phyloP scores from a whole-genome alignment of 2,888 invertebrate species.

The Meghimatium bilineatum region DNA sequence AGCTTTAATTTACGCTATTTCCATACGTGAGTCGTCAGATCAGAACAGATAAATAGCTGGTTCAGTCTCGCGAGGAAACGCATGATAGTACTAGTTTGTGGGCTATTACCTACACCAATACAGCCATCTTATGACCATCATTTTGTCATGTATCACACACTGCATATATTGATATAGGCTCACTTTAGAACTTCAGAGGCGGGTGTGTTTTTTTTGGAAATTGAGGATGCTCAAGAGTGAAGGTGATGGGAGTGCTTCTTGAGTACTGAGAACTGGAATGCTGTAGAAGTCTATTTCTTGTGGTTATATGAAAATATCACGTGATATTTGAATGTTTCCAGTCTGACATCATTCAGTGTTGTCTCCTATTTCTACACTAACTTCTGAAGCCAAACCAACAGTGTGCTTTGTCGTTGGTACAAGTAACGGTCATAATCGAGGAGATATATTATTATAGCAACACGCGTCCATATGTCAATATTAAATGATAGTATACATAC shows the following conservation, averaged over 20 bases:
- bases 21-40: neutral
- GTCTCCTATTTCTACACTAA: too few relatives aligned
- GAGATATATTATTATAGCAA: too few relatives aligned
- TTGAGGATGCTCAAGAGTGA: neutral
- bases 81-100: slow-evolving; percentile 10
- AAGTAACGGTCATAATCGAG: too few relatives aligned
- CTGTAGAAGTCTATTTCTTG: neutral
- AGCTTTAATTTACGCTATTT: neutral
- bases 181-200: neutral
- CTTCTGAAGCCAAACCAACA: too few relatives aligned
- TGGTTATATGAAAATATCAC: too few relatives aligned
- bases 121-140: neutral
- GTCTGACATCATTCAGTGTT: too few relatives aligned
- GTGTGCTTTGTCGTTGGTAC: too few relatives aligned
- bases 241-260: neutral
- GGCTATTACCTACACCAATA: slow-evolving; percentile 14
- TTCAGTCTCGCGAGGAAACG: neutral
- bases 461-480: too few relatives aligned
- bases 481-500: too few relatives aligned
- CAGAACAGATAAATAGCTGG: slow-evolving; percentile 20
- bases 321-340: too few relatives aligned
- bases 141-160: slow-evolving; percentile 13
- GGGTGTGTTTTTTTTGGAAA: slow-evolving; percentile 16
- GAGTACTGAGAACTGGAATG: neutral
- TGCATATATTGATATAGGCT: slow-evolving; percentile 17